A percentile compares a stretch with the other conserved stretches of the same genome.
These are phyloP conservation scores for Margaritifera margaritifera DNA, from an alignment of 2,888 invertebrate species.

Conservation along the genomic window DNA sequence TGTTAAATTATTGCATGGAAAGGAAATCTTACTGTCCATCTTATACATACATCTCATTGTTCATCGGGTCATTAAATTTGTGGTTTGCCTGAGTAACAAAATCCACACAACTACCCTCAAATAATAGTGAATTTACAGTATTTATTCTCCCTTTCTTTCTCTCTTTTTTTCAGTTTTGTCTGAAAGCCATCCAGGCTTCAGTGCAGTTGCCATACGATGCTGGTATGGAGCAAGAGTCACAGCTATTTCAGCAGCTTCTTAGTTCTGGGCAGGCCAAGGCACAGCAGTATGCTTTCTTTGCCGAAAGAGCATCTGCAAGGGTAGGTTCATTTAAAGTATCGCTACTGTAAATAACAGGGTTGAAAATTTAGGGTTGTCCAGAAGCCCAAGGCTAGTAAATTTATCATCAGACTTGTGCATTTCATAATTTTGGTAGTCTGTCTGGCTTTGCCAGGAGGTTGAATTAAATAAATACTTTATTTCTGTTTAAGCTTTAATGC, in stretches of 20 bases:
- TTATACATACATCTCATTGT: too few relatives aligned
- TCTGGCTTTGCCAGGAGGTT: too few relatives aligned
- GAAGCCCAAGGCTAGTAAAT: too few relatives aligned
- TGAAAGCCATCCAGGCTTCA: conserved; percentile 58
- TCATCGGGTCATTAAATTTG: too few relatives aligned
- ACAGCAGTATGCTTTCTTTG: conserved; percentile 69
- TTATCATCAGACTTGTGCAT: too few relatives aligned
- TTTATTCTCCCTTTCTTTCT: background rate
- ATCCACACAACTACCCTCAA: too few relatives aligned
- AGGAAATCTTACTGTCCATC: too few relatives aligned
- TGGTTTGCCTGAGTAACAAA: too few relatives aligned
- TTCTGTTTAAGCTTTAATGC: background rate
- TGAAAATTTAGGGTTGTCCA: too few relatives aligned
- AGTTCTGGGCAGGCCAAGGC: conserved; percentile 62
- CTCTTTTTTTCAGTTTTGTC: conserved; percentile 52
- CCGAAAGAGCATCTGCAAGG: conserved; percentile 60
- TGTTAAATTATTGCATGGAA: too few relatives aligned
- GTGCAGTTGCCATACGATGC: conserved; percentile 52
- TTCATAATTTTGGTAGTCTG: too few relatives aligned
- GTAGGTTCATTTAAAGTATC: conserved; percentile 35
- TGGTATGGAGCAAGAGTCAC: conserved; percentile 52
- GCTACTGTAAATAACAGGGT: background rate
- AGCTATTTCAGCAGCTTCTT: conserved; percentile 45
- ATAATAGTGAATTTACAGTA: too few relatives aligned
- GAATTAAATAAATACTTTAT: background rate